These are phyloP conservation scores for Dunckerocampus dactyliophorus DNA, from an alignment of 2,113 vertebrate genomes.

Conservation along the genomic window DNA sequence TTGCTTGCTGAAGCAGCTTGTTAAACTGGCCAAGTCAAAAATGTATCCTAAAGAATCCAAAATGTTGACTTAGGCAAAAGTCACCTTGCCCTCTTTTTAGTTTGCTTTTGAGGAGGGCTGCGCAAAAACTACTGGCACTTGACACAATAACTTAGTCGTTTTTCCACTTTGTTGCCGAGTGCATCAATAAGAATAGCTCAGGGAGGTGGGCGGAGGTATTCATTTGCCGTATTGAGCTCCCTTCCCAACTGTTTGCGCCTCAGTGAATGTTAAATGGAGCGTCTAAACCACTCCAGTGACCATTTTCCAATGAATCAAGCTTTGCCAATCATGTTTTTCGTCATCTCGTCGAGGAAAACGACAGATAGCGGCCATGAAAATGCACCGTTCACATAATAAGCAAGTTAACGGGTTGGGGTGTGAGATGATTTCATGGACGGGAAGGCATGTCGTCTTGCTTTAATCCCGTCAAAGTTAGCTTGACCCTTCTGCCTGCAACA, in stretches of 20 bases:
- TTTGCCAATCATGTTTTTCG: too few relatives aligned
- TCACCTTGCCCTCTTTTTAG: too few relatives aligned
- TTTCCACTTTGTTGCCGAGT: too few relatives aligned
- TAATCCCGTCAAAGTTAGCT: constrained; percentile 11
- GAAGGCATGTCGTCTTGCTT: constrained; percentile 11
- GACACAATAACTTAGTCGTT: too few relatives aligned
- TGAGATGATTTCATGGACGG: constrained; percentile 2
- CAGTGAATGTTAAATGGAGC: neutral
- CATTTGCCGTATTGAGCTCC: neutral
- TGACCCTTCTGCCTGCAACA: constrained; percentile 6
- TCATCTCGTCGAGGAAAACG: neutral
- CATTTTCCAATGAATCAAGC: neutral
- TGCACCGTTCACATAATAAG: neutral
- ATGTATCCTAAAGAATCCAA: too few relatives aligned
- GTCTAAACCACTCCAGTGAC: neutral
- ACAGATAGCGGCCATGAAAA: neutral
- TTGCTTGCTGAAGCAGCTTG: too few relatives aligned
- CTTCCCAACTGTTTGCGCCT: neutral
- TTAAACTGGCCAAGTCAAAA: too few relatives aligned
- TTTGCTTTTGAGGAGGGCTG: too few relatives aligned
- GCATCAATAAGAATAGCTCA: too few relatives aligned
- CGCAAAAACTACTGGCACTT: too few relatives aligned
- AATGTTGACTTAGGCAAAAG: too few relatives aligned
- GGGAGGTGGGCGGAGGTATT: neutral
- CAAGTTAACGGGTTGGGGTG: neutral